Percentiles rank a stretch among this genome's conserved stretches.
These are phyloP conservation scores for Drosophila paramelanica DNA, from an alignment of 2,888 invertebrate species.

Conservation along the genomic window DNA sequence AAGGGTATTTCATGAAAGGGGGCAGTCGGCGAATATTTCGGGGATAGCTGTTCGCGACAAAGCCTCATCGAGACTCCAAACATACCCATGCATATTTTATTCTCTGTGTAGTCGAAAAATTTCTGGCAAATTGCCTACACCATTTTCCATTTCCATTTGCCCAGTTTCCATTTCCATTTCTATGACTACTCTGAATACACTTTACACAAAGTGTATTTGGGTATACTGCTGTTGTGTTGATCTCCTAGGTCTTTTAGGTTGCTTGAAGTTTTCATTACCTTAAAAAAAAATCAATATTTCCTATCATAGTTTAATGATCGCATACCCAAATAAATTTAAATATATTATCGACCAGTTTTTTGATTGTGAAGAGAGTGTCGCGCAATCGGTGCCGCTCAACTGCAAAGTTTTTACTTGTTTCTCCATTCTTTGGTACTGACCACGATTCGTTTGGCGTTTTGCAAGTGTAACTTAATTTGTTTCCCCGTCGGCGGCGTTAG, in stretches of 20 bases:
- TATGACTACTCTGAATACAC: conserved; percentile 11
- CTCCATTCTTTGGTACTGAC: conserved; percentile 17
- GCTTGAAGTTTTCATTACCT: no score
- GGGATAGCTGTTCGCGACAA: conserved; percentile 27
- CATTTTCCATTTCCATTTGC: conserved; percentile 12
- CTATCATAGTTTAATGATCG: no score
- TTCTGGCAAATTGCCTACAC: conserved; percentile 47
- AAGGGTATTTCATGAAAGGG: no score
- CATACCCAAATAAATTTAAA: no score
- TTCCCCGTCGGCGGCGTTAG: conserved; percentile 21
- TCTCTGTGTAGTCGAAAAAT: conserved; percentile 33
- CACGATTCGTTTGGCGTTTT: conserved; percentile 64
- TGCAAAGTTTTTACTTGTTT: not conserved
- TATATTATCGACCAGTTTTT: not conserved
- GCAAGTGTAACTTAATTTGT: conserved; percentile 77
- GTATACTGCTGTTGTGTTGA: not conserved
- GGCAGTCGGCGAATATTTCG: not conserved
- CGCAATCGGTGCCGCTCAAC: not conserved
- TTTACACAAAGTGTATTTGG: not conserved
- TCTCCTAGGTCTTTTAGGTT: no score
- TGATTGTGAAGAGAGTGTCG: not conserved
- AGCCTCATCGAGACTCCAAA: conserved; percentile 52
- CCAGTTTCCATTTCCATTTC: conserved; percentile 18
- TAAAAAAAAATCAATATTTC: no score
- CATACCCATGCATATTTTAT: conserved; percentile 76